Evolutionary conservation across 1,140 invertebrate species (phyloP), one percentile per base, ranked within the genome.

Genomic region (Zaprionus lachaisei): DNA sequence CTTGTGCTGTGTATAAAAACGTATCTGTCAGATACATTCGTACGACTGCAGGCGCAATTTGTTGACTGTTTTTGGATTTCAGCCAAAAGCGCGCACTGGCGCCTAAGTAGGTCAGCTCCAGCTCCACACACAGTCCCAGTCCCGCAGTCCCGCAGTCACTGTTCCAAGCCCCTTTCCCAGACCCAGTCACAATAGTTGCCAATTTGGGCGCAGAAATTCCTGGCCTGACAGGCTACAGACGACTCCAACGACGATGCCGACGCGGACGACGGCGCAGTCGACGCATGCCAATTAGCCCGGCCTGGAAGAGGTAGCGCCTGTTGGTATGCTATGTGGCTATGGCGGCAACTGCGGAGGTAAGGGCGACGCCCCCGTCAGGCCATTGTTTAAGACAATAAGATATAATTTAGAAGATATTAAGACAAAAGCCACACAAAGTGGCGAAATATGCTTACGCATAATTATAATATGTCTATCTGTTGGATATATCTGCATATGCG

Each of bases 141-240:
- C 41, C 2, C 41, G 5, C 15, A n/a, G 31, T 31, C 7, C 28
- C 38, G 15, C 15, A 44, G 5, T n/a, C 41, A 6, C n/a, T 17
- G 41, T 47, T 34, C 31, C 31, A 34, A 47, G 15, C 1, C 41
- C n/a, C n/a, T 17, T n/a, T 47, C 41, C n/a, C 41, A 47, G n/a
- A 9, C 72, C 67, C 57, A 77, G 62, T 82, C 69, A 83, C 84
- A 86, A 86, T 89, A 87, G 83, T 80, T 87, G 72, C 83, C 83
- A 86, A 86, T 86, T 86, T 87, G 83, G 83, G 83, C 81, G 67
- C 77, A 89, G 61, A 89, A 83, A 87, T 87, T 87, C 79, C 83
- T 86, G 82, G 73, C 61, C 77, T 87, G 83, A 86, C 83, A 86
- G 83, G 83, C 83, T 68, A 73, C 83, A 73, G 78, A 72, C 78